These are phyloP conservation scores for Bradypodion ventrale DNA, from an alignment of 2,797 vertebrate genomes.

Conservation along the genomic window DNA sequence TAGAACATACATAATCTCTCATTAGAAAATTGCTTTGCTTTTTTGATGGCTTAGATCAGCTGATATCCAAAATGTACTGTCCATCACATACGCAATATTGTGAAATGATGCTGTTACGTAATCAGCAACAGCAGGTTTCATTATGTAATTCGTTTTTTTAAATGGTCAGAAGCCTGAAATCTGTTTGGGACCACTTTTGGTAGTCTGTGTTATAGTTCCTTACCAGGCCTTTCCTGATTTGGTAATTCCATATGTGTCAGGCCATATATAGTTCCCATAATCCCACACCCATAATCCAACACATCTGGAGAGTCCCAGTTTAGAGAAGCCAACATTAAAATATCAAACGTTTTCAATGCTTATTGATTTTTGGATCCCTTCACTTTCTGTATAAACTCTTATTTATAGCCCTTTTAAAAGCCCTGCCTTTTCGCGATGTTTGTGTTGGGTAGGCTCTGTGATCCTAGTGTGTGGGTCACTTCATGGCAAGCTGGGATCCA, in stretches of 20 bases:
- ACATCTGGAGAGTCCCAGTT: not conserved
- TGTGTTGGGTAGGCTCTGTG: too few relatives aligned
- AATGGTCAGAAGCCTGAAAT: not conserved
- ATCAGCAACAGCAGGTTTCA: constrained; percentile 29
- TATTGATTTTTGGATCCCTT: not conserved
- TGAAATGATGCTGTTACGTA: constrained; percentile 27
- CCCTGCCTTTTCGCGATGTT: not conserved
- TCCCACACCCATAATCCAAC: not conserved
- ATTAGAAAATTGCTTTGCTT: constrained; percentile 35
- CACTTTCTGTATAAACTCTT: not conserved
- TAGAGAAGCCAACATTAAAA: not conserved
- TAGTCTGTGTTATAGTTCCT: constrained; percentile 12
- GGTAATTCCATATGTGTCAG: not conserved
- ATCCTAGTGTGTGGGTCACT: too few relatives aligned
- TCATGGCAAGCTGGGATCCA: too few relatives aligned
- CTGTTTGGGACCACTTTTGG: constrained; percentile 11
- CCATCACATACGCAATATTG: not conserved
- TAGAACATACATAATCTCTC: fast-evolving
- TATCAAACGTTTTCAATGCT: constrained; percentile 4
- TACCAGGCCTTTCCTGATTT: not conserved
- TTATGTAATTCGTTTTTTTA: constrained; percentile 22
- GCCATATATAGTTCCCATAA: not conserved
- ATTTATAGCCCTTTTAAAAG: not conserved
- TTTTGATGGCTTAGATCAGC: constrained; percentile 31
- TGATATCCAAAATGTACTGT: constrained; percentile 30